Evolutionary conservation across 2,888 invertebrate species (phyloP).

Genomic region (Hoplodrina ambigua): DNA sequence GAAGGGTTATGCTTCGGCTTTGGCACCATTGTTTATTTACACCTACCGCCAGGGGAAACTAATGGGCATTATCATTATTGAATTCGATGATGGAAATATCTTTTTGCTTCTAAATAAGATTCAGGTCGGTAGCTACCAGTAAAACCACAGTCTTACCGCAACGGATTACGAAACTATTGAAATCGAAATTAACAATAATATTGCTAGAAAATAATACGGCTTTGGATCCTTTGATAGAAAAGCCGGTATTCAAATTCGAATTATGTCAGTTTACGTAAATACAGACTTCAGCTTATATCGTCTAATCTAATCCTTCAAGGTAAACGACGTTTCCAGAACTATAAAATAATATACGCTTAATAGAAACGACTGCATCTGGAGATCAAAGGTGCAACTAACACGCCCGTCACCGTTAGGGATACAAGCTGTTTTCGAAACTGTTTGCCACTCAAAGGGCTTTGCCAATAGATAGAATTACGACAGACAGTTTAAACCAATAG

Average conservation of each 20-base stretch:
- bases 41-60: constrained; percentile 31
- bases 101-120: constrained; percentile 43
- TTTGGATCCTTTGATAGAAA: neutral
- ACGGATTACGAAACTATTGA: constrained; percentile 59
- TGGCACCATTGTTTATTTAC: constrained; percentile 52
- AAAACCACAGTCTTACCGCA: constrained; percentile 46
- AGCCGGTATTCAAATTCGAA: constrained; percentile 9
- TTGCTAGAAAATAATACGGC: constrained; percentile 3
- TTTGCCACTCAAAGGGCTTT: constrained; percentile 30
- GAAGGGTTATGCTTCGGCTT: constrained; percentile 48
- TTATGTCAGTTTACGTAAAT: constrained; percentile 16
- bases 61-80: constrained; percentile 44
- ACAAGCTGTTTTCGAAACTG: constrained; percentile 51
- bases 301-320: constrained; percentile 19
- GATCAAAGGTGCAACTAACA: constrained; percentile 64
- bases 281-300: neutral
- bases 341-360: constrained; percentile 58
- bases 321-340: constrained; percentile 27
- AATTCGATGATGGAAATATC: constrained; percentile 22
- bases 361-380: constrained; percentile 40
- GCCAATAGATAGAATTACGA: constrained; percentile 37
- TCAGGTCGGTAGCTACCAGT: constrained; percentile 29
- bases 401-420: constrained; percentile 37
- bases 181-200: constrained; percentile 11
- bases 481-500: constrained; percentile 22